phyloP scores from a whole-genome alignment of 2,113 vertebrate genomes.

The Tichodroma muraria region DNA sequence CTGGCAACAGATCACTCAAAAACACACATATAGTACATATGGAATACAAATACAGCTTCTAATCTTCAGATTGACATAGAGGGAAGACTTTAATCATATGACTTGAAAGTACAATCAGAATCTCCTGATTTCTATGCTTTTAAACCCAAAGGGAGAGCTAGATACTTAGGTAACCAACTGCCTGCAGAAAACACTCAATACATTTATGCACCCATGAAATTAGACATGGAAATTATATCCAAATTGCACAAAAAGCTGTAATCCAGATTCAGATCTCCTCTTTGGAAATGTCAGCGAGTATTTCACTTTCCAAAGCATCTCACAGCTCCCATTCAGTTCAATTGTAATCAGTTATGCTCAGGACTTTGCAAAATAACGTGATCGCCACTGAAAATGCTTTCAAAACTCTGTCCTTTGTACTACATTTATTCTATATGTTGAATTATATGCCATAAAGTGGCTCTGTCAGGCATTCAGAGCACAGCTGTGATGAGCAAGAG shows the following conservation, averaged over 20 bases:
- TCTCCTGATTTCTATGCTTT: neutral
- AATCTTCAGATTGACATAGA: neutral
- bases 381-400: neutral
- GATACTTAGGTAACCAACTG: constrained; percentile 4
- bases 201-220: constrained; percentile 10
- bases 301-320: constrained; percentile 45
- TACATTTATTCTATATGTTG: constrained; percentile 54
- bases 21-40: neutral
- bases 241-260: constrained; percentile 33
- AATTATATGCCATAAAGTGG: constrained; percentile 55
- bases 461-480: constrained; percentile 50
- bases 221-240: constrained; percentile 33
- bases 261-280: constrained; percentile 27
- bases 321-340: neutral
- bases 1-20: neutral
- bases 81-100: neutral
- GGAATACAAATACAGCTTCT: neutral
- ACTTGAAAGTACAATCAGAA: neutral
- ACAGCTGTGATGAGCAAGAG: constrained; percentile 44
- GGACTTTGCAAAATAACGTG: neutral
- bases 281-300: constrained; percentile 29
- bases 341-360: constrained; percentile 42
- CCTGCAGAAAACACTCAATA: neutral
- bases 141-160: neutral
- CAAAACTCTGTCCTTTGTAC: constrained; percentile 34